Base-by-base conservation (phyloP, 2,888 invertebrate genomes). In the Micropterix aruncella region DNA sequence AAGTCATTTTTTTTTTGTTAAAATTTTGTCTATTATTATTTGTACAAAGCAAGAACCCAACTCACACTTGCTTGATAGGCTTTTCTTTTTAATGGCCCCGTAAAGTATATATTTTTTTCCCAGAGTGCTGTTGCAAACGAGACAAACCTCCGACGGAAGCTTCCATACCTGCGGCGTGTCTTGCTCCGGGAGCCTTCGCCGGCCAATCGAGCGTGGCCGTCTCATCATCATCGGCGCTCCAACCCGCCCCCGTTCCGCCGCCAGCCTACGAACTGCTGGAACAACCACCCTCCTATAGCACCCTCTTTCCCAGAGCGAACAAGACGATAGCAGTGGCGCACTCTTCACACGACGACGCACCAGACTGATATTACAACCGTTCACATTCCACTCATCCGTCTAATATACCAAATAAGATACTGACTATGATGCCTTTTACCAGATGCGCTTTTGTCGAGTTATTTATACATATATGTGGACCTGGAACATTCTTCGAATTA, bases 191-290 rank as follows among this genome's bases (percentile, higher is more conserved):
- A 19, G 63, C 74, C 36, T 61, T 72, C 41, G 53, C 53, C 52
- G 37, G 41, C 19, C 48, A 17, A 56, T 36, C 43, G 42, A 36
- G 37, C 37, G 66, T 66, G 37, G 58, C 66, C 0, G 64, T 65
- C 19, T 65, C 69, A 3, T 60, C 66, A 0, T 55, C 65, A 0
- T 66, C 68, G 0, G 53, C 62, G 39, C 48, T 50, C 4, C 60
- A 62, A 18, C 64, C 72, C 7, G 57, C 60, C 0, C 60, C 60
- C 7, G 58, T 65, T 9, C 60, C 65, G 1, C 76, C 76, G 0
- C 81, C 81, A 2, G 75, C 77, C 52, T 81, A 81, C 58, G 80
- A 81, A 47, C 73, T 74, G 44, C 55, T 74, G 43, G 74, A 74
- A 48, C 75, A 78, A 2, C 71, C 71, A 2, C 81, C 81, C 0